Conservation (phyloP, 2,888 invertebrate species). For the Digitonthophagus gazella region DNA sequence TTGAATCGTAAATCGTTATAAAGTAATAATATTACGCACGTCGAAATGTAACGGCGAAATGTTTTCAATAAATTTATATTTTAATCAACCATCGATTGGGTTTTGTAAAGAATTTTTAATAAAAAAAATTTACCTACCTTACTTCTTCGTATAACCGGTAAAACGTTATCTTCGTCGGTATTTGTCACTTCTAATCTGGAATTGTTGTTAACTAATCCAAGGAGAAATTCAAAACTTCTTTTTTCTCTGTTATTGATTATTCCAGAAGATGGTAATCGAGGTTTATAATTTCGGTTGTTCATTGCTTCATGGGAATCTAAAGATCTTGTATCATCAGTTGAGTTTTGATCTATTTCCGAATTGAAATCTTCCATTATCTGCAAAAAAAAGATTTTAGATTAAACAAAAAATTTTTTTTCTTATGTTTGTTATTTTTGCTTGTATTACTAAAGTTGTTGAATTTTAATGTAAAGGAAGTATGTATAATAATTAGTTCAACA, state of each 20-base stretch:
- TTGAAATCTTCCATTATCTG: conserved; percentile 23
- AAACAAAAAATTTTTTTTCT: no score
- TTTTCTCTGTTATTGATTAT: conserved; percentile 40
- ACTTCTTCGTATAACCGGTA: conserved; percentile 5
- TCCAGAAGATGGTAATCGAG: conserved; percentile 34
- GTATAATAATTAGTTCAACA: not conserved
- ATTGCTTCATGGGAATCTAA: conserved; percentile 50
- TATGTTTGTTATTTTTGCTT: not conserved
- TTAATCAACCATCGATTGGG: no score
- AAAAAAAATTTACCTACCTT: conserved; percentile 8
- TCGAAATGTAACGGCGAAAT: not conserved
- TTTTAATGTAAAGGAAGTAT: no score
- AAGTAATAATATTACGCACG: not conserved
- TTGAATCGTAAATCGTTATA: not conserved
- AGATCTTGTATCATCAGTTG: conserved; percentile 34
- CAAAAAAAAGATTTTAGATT: no score
- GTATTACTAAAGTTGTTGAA: no score
- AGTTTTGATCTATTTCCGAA: conserved; percentile 20
- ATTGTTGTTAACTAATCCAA: conserved; percentile 49
- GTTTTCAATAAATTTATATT: no score
- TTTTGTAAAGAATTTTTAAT: no score
- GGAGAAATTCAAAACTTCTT: conserved; percentile 48
- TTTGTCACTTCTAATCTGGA: conserved; percentile 47
- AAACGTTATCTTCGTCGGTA: conserved; percentile 35
- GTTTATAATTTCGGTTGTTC: conserved; percentile 45